A percentile compares a stretch with the other conserved stretches of the same genome.
These are phyloP conservation scores for Probosciger aterrimus DNA, from an alignment of 2,113 vertebrate species.

Conservation along the genomic window DNA sequence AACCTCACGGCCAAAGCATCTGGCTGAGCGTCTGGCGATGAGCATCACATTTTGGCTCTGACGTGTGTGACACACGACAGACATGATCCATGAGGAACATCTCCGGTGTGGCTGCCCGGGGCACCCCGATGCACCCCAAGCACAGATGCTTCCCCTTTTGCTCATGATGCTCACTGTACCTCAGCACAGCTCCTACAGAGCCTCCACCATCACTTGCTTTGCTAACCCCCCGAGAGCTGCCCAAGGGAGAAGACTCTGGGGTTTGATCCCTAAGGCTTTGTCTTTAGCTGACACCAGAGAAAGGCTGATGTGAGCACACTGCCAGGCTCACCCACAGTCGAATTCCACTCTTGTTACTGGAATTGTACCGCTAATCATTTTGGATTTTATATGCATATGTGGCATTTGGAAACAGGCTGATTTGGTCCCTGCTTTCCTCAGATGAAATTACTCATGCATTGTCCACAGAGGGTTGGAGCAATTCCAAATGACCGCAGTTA, in stretches of 20 bases:
- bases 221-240: neutral
- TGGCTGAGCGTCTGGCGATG: neutral
- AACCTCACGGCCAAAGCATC: neutral
- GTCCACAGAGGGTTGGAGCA: neutral
- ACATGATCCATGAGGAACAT: accelerated
- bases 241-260: too few relatives aligned
- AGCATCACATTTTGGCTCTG: neutral
- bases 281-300: neutral
- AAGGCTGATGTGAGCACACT: neutral
- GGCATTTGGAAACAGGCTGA: neutral
- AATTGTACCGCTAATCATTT: accelerated
- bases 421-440: neutral
- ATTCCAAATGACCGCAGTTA: neutral
- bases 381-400: neutral
- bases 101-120: neutral
- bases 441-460: accelerated
- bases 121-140: neutral
- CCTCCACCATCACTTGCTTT: neutral
- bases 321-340: accelerated
- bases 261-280: neutral
- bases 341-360: neutral
- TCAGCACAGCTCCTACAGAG: neutral
- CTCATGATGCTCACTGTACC: accelerated
- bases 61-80: too few relatives aligned
- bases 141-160: neutral